Evolutionary conservation across 1,140 invertebrate genomes (phyloP).

Genomic region (Dreissena polymorpha): DNA sequence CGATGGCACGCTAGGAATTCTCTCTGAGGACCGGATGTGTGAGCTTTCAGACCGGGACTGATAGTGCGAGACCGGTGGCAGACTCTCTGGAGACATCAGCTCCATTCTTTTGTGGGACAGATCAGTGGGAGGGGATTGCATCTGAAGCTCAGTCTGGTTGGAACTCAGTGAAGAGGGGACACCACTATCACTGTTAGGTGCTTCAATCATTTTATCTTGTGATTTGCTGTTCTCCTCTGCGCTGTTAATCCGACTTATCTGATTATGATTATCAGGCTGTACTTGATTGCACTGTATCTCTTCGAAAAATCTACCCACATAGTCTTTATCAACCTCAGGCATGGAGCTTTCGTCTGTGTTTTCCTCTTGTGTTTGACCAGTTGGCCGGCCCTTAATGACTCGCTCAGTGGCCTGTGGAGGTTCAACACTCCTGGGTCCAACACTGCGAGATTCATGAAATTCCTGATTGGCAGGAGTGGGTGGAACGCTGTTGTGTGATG

Average conservation of each 20-base stretch:
- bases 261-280: conserved; percentile 6
- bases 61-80: conserved; percentile 58
- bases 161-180: conserved; percentile 56
- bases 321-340: conserved; percentile 72
- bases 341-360: conserved; percentile 60
- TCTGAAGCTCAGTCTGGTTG: conserved; percentile 54
- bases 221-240: conserved; percentile 55
- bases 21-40: conserved; percentile 59
- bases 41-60: conserved; percentile 41
- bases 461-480: conserved; percentile 46
- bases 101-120: conserved; percentile 72
- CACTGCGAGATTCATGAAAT: conserved; percentile 44
- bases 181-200: conserved; percentile 54
- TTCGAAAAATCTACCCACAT: conserved; percentile 63
- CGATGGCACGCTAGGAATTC: conserved; percentile 58
- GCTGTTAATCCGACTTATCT: conserved; percentile 57
- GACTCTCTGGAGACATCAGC: conserved; percentile 64
- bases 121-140: conserved; percentile 58
- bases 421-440: conserved; percentile 16
- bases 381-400: conserved; percentile 43
- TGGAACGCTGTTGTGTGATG: conserved; percentile 52
- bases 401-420: conserved; percentile 15
- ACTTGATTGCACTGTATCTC: conserved; percentile 50
- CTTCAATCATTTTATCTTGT: conserved; percentile 52
- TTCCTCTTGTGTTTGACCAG: conserved; percentile 52